A percentile compares a stretch with the other conserved stretches of the same genome.
Conservation (phyloP, 2,113 vertebrate species). For the Tretioscincus oriximinensis region DNA sequence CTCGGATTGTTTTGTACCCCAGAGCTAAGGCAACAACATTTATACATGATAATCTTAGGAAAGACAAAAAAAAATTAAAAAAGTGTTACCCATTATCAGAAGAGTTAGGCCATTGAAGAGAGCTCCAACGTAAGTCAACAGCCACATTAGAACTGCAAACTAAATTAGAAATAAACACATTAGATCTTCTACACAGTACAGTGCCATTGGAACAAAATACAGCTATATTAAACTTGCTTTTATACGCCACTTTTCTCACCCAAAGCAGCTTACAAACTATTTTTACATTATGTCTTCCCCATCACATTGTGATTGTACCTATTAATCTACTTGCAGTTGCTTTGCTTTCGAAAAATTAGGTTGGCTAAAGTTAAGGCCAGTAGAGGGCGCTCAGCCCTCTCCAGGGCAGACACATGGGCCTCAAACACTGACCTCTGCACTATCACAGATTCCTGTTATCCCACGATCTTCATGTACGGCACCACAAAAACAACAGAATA, state of each 20-base stretch:
- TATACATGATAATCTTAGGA: constrained; percentile 7
- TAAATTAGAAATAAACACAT: constrained; percentile 65
- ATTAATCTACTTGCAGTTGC: too few species aligned
- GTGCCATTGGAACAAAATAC: constrained; percentile 8
- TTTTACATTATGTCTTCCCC: too few species aligned
- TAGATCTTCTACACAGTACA: constrained; percentile 32
- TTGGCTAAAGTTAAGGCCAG: too few species aligned
- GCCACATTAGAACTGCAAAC: constrained; percentile 99
- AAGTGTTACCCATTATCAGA: constrained; percentile 91
- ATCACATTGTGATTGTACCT: too few species aligned
- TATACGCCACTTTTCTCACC: constrained; percentile 15
- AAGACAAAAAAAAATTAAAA: constrained; percentile 37
- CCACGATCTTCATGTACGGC: background rate
- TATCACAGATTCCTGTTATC: background rate
- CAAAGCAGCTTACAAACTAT: too few species aligned
- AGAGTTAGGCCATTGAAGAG: constrained; percentile 98
- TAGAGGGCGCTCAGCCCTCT: too few species aligned
- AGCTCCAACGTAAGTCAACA: constrained; percentile 96
- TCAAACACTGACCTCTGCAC: too few species aligned
- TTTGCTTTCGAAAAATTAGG: too few species aligned
- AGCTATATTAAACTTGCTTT: background rate
- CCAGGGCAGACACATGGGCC: too few species aligned
- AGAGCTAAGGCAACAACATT: rapidly evolving
- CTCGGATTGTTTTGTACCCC: background rate
- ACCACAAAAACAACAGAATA: background rate